Conservation (phyloP, 2,888 invertebrate genomes). For the Epinotia bilunana region DNA sequence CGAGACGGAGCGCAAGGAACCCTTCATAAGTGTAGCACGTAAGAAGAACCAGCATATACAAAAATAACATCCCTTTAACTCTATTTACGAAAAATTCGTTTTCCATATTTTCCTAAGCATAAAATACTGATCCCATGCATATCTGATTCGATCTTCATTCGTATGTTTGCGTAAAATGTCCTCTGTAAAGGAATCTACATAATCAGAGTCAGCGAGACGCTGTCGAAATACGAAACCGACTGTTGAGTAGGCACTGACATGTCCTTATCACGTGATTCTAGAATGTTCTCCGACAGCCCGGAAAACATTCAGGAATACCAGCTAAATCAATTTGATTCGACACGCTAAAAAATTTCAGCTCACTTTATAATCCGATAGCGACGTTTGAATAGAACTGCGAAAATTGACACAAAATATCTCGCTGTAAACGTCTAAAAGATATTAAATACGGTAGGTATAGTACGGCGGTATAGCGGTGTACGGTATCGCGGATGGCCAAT, state of each 20-base stretch:
- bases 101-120: conserved; percentile 69
- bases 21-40: conserved; percentile 34
- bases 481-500: conserved; percentile 71
- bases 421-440: conserved; percentile 50
- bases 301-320: conserved; percentile 16
- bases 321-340: conserved; percentile 14
- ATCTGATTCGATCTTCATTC: conserved; percentile 79
- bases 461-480: conserved; percentile 56
- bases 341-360: conserved; percentile 20
- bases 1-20: neutral
- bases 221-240: conserved; percentile 67
- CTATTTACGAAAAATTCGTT: conserved; percentile 66
- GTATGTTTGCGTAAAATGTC: conserved; percentile 77
- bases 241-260: conserved; percentile 50
- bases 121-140: conserved; percentile 78
- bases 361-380: conserved; percentile 24
- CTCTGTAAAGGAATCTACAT: conserved; percentile 75
- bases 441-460: conserved; percentile 53
- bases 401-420: conserved; percentile 10
- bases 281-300: conserved; percentile 2
- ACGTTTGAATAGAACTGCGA: conserved; percentile 39
- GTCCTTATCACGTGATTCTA: conserved; percentile 49
- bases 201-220: conserved; percentile 76
- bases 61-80: conserved; percentile 62
- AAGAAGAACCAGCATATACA: conserved; percentile 49